Conservation (phyloP, 2,113 vertebrate species). For the Lethenteron camtschaticum region DNA sequence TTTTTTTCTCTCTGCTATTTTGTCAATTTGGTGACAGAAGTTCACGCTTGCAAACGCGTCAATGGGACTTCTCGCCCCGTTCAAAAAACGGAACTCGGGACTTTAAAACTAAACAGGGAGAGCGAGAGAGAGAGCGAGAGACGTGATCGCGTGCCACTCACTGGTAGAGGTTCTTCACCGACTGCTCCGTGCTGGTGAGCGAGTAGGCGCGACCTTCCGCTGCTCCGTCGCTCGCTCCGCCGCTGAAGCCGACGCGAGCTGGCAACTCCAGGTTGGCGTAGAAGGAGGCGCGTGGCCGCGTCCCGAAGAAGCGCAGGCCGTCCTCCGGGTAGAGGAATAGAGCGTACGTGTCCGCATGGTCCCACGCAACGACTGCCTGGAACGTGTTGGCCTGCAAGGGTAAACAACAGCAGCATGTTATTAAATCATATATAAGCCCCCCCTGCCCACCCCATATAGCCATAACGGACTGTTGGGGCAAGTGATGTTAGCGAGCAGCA, state of each 20-base stretch:
- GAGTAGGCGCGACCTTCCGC: conserved; percentile 43
- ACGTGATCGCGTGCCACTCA: conserved; percentile 18
- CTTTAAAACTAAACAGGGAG: no score
- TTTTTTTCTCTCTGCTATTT: no score
- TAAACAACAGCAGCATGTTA: background rate
- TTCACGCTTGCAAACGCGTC: no score
- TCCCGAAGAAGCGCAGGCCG: conserved; percentile 64
- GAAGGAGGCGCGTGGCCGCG: conserved; percentile 60
- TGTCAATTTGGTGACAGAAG: no score
- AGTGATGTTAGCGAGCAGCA: no score
- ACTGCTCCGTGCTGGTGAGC: conserved; percentile 40
- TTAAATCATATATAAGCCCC: background rate
- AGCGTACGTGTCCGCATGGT: conserved; percentile 40
- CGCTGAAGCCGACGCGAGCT: conserved; percentile 68
- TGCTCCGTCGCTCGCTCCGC: conserved; percentile 28
- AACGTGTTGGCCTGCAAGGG: conserved; percentile 60
- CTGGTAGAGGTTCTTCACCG: conserved; percentile 55
- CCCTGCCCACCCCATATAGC: no score
- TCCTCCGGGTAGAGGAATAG: conserved; percentile 62
- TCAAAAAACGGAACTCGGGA: no score
- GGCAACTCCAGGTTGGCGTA: conserved; percentile 65
- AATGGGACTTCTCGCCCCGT: no score
- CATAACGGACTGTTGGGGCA: no score
- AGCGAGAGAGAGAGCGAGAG: no score
- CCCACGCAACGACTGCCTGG: conserved; percentile 55